Conservation (phyloP, 2,888 invertebrate genomes). For the Acronicta alni region DNA sequence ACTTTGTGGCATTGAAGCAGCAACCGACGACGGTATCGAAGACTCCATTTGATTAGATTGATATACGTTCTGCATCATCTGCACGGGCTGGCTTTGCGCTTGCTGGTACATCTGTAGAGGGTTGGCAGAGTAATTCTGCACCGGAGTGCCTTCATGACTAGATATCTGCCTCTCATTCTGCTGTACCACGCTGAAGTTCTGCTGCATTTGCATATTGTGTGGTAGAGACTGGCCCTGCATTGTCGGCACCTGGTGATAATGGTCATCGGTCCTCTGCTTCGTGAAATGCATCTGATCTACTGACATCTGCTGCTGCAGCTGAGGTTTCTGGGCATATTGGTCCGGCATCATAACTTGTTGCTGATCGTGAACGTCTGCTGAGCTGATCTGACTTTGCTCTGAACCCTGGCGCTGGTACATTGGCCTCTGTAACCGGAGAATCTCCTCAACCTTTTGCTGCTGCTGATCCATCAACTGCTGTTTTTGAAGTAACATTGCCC, state of each 20-base stretch:
- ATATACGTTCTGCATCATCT: constrained; percentile 66
- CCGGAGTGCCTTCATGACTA: constrained; percentile 87
- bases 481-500: constrained; percentile 86
- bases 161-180: constrained; percentile 86
- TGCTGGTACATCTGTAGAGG: constrained; percentile 85
- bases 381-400: constrained; percentile 83
- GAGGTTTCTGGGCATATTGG: constrained; percentile 70
- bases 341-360: constrained; percentile 72
- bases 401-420: constrained; percentile 83
- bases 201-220: constrained; percentile 78
- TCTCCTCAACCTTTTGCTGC: constrained; percentile 84
- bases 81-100: constrained; percentile 69
- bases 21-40: constrained; percentile 57
- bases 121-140: constrained; percentile 84
- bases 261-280: constrained; percentile 76
- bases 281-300: constrained; percentile 79
- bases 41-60: constrained; percentile 65
- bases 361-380: constrained; percentile 77
- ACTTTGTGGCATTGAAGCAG: constrained; percentile 58
- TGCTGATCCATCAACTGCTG: constrained; percentile 87
- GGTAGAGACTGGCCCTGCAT: constrained; percentile 85
- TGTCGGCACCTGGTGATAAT: constrained; percentile 74
- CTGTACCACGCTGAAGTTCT: constrained; percentile 77
- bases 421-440: constrained; percentile 77
- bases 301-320: constrained; percentile 79